Base-by-base conservation (phyloP, 2,888 invertebrate genomes). In the Villa cingulata region DNA sequence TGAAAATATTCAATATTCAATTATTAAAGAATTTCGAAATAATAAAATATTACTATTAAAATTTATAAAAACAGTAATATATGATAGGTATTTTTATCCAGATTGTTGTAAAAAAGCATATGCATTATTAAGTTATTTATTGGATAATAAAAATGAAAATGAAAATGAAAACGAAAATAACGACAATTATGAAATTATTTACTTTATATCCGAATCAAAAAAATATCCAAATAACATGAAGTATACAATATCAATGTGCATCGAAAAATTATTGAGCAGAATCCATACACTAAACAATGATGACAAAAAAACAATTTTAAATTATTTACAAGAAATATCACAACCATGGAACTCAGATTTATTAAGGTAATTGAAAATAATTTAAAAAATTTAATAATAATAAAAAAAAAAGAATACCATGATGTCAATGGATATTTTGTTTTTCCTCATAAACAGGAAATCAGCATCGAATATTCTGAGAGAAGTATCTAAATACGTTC, bases 311-410 rank as follows among this genome's bases (percentile, higher is more conserved):
- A 4, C 29, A 3, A 20, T 62, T 4, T 48, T 66, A 34, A 55
- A 56, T 17, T 64, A 64, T 51, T 49, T 58, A 2, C 51, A 58
- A 18, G 52, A 55, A 12, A 59, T 62, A 20, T 51, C 58, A 1
- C 54, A 60, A 23, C 60, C 66, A 17, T 56, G 51, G 29, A 56
- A 59, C 47, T 55, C 55, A 0, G 49, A 56, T 29, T 59, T 59
- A 49, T 51, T 65, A 40, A 63, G 66, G 50, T 61, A 51, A 20
- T 34, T 34, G 4, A 15, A 15, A 36, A 6, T 36, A 16, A 14
- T 36, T 36, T 36, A 36, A 12, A n/a, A n/a, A n/a, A n/a, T n/a
- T n/a, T n/a, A n/a, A n/a, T n/a, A n/a, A n/a, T n/a, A n/a, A n/a
- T n/a, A n/a, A n/a, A n/a, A n/a, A n/a, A n/a, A n/a, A n/a, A n/a